Conservation (phyloP, 2,888 invertebrate species). For the Platypus cylindrus region DNA sequence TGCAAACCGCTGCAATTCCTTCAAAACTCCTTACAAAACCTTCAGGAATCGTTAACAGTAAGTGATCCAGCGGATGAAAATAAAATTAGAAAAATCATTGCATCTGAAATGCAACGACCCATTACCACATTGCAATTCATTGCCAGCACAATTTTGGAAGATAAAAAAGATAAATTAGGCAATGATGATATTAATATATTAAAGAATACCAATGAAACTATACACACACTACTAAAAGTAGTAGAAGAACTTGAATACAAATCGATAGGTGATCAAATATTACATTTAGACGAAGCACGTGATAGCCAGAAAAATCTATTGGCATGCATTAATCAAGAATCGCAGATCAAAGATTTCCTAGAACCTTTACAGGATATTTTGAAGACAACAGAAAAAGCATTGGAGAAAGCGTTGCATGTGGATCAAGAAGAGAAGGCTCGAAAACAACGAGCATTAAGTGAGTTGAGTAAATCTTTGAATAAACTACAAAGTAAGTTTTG, state of each 20-base stretch:
- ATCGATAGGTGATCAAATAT: conserved; percentile 11
- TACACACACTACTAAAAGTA: conserved; percentile 25
- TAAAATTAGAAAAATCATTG: conserved; percentile 24
- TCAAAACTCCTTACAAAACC: conserved; percentile 25
- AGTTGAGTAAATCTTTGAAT: conserved; percentile 7
- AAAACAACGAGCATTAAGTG: conserved; percentile 11
- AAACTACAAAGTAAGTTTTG: conserved; percentile 12
- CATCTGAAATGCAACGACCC: conserved; percentile 28
- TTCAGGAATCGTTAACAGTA: conserved; percentile 26
- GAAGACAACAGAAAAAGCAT: conserved; percentile 24
- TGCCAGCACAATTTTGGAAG: conserved; percentile 27
- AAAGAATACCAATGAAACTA: conserved; percentile 23
- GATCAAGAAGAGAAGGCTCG: conserved; percentile 17
- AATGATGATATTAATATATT: conserved; percentile 28
- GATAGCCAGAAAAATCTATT: conserved; percentile 21
- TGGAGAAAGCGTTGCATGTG: conserved; percentile 19
- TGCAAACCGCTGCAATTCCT: conserved; percentile 22
- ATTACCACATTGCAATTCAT: conserved; percentile 30
- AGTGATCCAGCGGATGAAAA: conserved; percentile 19
- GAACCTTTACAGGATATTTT: conserved; percentile 33
- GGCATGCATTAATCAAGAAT: conserved; percentile 32
- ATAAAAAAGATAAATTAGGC: conserved; percentile 26
- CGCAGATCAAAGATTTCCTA: conserved; percentile 30
- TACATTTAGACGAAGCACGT: conserved; percentile 15
- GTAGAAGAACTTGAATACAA: conserved; percentile 18